Base-by-base conservation (phyloP, 2,888 invertebrate species). In the Meta bourneti region DNA sequence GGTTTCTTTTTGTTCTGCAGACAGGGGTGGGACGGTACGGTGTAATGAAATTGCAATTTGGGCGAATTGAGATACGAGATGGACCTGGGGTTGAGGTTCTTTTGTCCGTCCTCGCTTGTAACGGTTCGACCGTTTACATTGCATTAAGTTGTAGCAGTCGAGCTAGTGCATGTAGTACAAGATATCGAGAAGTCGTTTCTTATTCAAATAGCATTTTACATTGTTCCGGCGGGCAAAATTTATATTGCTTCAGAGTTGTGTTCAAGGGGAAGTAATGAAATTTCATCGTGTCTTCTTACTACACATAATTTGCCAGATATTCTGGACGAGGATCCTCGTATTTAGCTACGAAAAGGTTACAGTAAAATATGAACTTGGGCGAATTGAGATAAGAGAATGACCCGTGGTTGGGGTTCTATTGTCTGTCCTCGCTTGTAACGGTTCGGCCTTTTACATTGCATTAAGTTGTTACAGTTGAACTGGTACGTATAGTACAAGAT, bases 1-100 rank as follows among this genome's bases (percentile, higher is more conserved):
- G 11, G 19, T 71, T 61, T 88, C 48, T 71, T 77, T 85, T 79
- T 19, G n/a, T 71, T 49, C 51, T 34, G 19, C n/a, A n/a, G 11
- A 11, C 16, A 51, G 51, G 34, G 49, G 11, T 48, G 9, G 20
- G 77, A 34, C 9, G 70, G 54, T 51, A 72, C 74, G 52, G 19
- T 80, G 72, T 88, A 88, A 88, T 88, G 88, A 88, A 88, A 88
- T 81, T 88, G 75, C 72, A 71, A 88, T 88, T 88, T 81, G 88
- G 79, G 48, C 54, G 72, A 86, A 81, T 88, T 81, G 88, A 88
- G 88, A 88, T 81, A 81, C 69, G 71, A 34, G 19, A 16, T 9
- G 13, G 11, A n/a, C 48, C 72, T 52, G 13, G 52, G 61, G 16
- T 78, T 20, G n/a, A 16, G 19, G 19, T 48, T 49, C 52, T 51